phyloP scores from a whole-genome alignment of 2,113 vertebrate genomes.

The Gobio gobio region DNA sequence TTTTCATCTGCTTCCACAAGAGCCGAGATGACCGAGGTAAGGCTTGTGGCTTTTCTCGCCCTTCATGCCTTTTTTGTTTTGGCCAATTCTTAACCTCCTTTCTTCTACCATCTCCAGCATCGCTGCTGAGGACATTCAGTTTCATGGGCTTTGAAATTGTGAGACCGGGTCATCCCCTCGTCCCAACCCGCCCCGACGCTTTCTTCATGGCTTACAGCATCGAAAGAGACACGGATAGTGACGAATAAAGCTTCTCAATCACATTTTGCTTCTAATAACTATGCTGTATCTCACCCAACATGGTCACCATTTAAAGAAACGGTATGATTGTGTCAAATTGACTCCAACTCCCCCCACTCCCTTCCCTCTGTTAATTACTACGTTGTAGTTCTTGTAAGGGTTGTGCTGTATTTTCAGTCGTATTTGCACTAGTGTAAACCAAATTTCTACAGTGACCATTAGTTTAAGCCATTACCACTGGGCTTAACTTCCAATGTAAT shows the following conservation, averaged over 20 bases:
- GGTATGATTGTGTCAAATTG: constrained; percentile 57
- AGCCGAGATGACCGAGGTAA: constrained; percentile 93
- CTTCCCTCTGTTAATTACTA: constrained; percentile 52
- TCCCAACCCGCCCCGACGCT: constrained; percentile 96
- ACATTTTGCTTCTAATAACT: constrained; percentile 19
- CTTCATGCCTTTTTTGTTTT: neutral
- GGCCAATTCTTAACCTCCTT: neutral
- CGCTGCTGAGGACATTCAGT: constrained; percentile 94
- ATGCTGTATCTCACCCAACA: constrained; percentile 34
- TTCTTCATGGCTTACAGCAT: constrained; percentile 99
- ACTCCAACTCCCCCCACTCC: neutral
- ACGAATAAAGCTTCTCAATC: constrained; percentile 76
- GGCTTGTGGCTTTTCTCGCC: constrained; percentile 25
- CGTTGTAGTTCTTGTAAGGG: constrained; percentile 53
- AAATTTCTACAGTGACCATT: constrained; percentile 31
- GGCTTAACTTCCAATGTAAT: constrained; percentile 44
- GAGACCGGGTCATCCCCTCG: constrained; percentile 98
- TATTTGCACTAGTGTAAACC: constrained; percentile 70
- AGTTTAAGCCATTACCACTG: constrained; percentile 56
- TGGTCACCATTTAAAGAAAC: constrained; percentile 55
- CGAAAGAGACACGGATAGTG: constrained; percentile 91
- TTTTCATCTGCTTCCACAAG: constrained; percentile 97
- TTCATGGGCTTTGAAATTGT: constrained; percentile 99
- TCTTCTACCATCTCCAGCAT: constrained; percentile 74
- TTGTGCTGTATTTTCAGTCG: constrained; percentile 66